phyloP scores from a whole-genome alignment of 2,888 invertebrate genomes.

The Scotopteryx bipunctaria region DNA sequence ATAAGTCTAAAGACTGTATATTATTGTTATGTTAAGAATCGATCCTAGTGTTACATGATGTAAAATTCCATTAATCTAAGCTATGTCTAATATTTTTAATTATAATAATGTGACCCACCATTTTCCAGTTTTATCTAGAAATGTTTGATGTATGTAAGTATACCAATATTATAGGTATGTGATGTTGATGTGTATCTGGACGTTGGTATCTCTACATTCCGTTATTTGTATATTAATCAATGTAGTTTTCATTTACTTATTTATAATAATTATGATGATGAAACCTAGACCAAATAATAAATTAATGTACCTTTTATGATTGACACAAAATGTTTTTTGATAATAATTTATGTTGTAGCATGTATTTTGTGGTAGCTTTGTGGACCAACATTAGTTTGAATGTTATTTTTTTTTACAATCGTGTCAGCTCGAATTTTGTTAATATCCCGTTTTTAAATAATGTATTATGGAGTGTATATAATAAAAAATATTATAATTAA shows the following conservation, averaged over 20 bases:
- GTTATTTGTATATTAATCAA: slow-evolving; percentile 77
- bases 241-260: slow-evolving; percentile 72
- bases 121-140: slow-evolving; percentile 80
- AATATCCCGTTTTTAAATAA: slow-evolving; percentile 66
- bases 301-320: slow-evolving; percentile 82
- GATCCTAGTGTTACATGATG: slow-evolving; percentile 79
- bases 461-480: slow-evolving; percentile 76
- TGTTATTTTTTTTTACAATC: slow-evolving; percentile 67
- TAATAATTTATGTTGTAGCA: slow-evolving; percentile 68
- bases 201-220: slow-evolving; percentile 81
- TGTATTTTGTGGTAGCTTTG: slow-evolving; percentile 78
- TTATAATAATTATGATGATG: slow-evolving; percentile 71
- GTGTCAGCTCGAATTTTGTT: slow-evolving; percentile 73
- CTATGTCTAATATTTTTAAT: slow-evolving; percentile 64
- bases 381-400: slow-evolving; percentile 79
- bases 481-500: slow-evolving; percentile 78
- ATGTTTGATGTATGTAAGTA: slow-evolving; percentile 75
- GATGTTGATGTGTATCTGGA: slow-evolving; percentile 62
- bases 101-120: slow-evolving; percentile 80
- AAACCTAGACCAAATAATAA: slow-evolving; percentile 84
- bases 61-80: slow-evolving; percentile 75
- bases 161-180: slow-evolving; percentile 54
- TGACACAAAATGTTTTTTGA: slow-evolving; percentile 67
- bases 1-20: slow-evolving; percentile 83
- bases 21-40: slow-evolving; percentile 64